Conservation (phyloP, 2,797 vertebrate species). For the Macroramphosus scolopax region DNA sequence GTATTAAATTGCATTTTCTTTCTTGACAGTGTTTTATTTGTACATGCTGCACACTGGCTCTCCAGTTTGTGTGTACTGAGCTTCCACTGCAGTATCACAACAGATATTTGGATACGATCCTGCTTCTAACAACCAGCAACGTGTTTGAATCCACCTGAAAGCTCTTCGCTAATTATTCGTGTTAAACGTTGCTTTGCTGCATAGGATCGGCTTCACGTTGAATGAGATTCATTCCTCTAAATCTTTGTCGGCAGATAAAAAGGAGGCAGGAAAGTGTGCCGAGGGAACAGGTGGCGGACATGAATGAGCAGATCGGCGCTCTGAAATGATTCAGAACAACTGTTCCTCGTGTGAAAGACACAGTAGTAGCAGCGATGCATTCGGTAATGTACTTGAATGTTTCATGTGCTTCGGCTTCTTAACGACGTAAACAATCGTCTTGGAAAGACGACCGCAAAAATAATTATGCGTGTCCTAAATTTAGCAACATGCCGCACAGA, state of each 20-base stretch:
- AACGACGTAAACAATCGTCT: conserved; percentile 50
- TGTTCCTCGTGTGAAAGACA: conserved; percentile 30
- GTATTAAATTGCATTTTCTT: too few species aligned
- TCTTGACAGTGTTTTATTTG: too few species aligned
- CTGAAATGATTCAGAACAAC: conserved; percentile 35
- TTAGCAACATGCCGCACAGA: conserved; percentile 50
- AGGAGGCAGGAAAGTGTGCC: conserved; percentile 20
- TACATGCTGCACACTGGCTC: too few species aligned
- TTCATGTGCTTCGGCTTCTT: conserved; percentile 37
- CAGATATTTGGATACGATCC: too few species aligned
- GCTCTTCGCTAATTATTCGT: too few species aligned
- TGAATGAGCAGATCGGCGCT: conserved; percentile 31
- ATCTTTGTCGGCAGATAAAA: conserved; percentile 27
- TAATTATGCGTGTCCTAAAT: conserved; percentile 53
- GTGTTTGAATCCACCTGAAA: too few species aligned
- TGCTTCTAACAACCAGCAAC: too few species aligned
- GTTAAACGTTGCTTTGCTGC: too few species aligned
- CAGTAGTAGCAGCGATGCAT: conserved; percentile 32
- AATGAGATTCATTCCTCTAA: conserved; percentile 30
- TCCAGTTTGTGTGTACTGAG: conserved; percentile 14
- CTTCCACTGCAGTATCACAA: conserved; percentile 16
- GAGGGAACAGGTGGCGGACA: conserved; percentile 44
- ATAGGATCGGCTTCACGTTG: too few species aligned
- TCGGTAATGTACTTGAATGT: conserved; percentile 30
- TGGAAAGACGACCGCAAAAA: conserved; percentile 9